phyloP scores from a whole-genome alignment of 2,888 invertebrate genomes.

The Atrina japonica region DNA sequence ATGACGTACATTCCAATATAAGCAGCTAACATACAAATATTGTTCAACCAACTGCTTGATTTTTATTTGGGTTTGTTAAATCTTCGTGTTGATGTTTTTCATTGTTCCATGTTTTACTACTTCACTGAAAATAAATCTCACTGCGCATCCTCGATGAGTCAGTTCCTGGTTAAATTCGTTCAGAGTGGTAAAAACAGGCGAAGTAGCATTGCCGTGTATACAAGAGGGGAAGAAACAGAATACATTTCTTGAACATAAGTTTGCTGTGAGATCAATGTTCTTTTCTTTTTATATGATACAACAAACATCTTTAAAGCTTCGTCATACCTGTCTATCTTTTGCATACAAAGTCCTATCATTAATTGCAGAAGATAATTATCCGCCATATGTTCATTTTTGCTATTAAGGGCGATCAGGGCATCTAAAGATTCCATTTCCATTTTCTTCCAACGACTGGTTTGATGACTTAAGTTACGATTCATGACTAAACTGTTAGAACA shows the following conservation, averaged over 20 bases:
- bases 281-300: not conserved
- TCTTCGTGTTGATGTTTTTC: too few species aligned
- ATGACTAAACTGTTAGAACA: not conserved
- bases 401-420: not conserved
- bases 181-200: not conserved
- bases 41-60: too few species aligned
- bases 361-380: not conserved
- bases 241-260: not conserved
- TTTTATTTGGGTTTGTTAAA: too few species aligned
- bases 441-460: not conserved
- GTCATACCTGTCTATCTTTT: constrained; percentile 1
- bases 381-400: too few species aligned
- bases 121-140: too few species aligned
- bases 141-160: too few species aligned
- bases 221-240: not conserved
- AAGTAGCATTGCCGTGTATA: constrained; percentile 1
- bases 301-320: not conserved
- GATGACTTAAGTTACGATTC: not conserved
- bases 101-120: too few species aligned
- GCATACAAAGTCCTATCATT: not conserved
- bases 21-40: too few species aligned
- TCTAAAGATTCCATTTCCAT: not conserved
- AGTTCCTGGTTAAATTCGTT: too few species aligned
- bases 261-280: not conserved
- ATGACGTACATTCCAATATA: too few species aligned